Evolutionary conservation across 1,140 invertebrate species (phyloP).

Genomic region (Atta texana): DNA sequence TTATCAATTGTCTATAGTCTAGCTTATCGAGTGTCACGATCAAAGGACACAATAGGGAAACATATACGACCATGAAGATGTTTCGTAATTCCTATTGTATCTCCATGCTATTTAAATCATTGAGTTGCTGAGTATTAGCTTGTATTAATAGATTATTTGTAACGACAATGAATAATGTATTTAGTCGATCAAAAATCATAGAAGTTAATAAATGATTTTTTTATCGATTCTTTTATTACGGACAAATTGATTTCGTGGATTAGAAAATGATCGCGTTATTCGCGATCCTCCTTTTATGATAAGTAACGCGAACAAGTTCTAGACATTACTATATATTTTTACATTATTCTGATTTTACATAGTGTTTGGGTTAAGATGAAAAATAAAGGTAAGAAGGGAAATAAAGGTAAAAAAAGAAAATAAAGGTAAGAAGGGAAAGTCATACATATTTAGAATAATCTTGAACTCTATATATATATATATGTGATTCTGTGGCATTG

Average conservation of each 20-base stretch:
- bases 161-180: neutral
- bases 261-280: neutral
- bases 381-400: too few species aligned
- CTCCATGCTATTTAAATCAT: slow-evolving; percentile 17
- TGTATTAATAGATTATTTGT: neutral
- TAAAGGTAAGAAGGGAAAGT: too few species aligned
- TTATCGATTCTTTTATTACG: neutral
- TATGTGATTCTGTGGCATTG: neutral
- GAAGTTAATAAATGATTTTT: neutral
- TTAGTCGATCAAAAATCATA: neutral
- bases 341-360: neutral
- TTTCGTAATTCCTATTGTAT: slow-evolving; percentile 27
- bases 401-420: too few species aligned
- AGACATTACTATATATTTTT: neutral
- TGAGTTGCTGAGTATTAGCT: slow-evolving; percentile 1
- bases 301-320: neutral
- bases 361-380: neutral
- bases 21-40: slow-evolving; percentile 63
- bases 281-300: too few species aligned
- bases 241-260: neutral
- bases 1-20: slow-evolving; percentile 47
- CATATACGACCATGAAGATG: neutral
- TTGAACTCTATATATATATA: neutral
- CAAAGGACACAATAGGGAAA: slow-evolving; percentile 57
- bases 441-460: neutral